phyloP scores from a whole-genome alignment of 2,888 invertebrate species.

The Oxystoma pomonae region DNA sequence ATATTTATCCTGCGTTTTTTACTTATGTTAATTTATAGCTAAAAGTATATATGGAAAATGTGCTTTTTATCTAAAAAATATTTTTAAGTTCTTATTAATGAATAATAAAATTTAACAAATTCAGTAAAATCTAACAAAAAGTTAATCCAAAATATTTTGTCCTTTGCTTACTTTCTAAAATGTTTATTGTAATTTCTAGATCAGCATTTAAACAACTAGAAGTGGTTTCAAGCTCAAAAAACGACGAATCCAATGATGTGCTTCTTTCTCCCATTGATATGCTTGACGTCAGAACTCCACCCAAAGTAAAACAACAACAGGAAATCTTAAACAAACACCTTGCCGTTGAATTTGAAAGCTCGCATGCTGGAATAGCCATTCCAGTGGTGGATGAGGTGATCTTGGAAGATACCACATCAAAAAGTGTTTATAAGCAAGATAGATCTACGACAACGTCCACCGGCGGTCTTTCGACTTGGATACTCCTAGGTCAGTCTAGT shows the following conservation, averaged over 20 bases:
- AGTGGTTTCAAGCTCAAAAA: neutral
- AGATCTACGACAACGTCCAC: slow-evolving; percentile 55
- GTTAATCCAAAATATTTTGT: too few species aligned
- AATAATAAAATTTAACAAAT: too few species aligned
- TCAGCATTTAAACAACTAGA: neutral
- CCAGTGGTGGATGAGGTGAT: slow-evolving; percentile 40
- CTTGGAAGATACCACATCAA: slow-evolving; percentile 39
- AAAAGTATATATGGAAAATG: too few species aligned
- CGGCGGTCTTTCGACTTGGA: slow-evolving; percentile 73
- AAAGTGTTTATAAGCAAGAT: slow-evolving; percentile 43
- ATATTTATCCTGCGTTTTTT: too few species aligned
- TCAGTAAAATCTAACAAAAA: too few species aligned
- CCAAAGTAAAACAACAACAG: slow-evolving; percentile 55
- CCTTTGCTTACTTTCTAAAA: too few species aligned
- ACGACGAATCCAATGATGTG: neutral
- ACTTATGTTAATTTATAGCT: too few species aligned
- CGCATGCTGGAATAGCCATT: slow-evolving; percentile 58
- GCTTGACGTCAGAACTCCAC: slow-evolving; percentile 59
- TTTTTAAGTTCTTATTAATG: too few species aligned
- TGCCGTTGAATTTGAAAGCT: slow-evolving; percentile 47
- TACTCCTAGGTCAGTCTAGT: slow-evolving; percentile 52
- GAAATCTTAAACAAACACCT: slow-evolving; percentile 29
- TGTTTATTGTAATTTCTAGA: neutral
- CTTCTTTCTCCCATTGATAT: slow-evolving; percentile 36
- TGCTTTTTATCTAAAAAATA: too few species aligned